Conservation (phyloP, 2,888 invertebrate genomes). For the Hipparchia semele region DNA sequence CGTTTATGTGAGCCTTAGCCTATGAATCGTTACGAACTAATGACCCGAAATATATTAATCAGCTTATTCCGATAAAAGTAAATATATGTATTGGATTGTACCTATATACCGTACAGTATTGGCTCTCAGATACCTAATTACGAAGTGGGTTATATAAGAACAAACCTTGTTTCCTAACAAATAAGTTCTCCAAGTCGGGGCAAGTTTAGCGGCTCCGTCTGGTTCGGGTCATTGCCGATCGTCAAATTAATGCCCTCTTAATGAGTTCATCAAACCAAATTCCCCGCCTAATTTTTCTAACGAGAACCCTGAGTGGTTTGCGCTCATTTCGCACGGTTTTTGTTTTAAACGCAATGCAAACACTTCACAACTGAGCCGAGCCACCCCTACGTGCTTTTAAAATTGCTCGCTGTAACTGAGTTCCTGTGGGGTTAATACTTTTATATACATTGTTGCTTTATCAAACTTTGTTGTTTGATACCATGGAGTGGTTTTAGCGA, state of each 20-base stretch:
- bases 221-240: slow-evolving; percentile 18
- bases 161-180: slow-evolving; percentile 7
- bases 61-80: too few species aligned
- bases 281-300: slow-evolving; percentile 31
- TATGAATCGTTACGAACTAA: too few species aligned
- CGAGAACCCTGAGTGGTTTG: slow-evolving; percentile 32
- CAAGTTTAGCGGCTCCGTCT: slow-evolving; percentile 17
- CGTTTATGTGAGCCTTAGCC: too few species aligned
- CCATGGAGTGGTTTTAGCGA: neutral
- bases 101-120: too few species aligned
- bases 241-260: slow-evolving; percentile 31
- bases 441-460: neutral
- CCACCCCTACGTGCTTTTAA: slow-evolving; percentile 35
- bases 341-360: slow-evolving; percentile 38
- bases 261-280: slow-evolving; percentile 29
- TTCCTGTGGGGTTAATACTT: slow-evolving; percentile 34
- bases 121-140: neutral
- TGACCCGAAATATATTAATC: too few species aligned
- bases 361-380: slow-evolving; percentile 35
- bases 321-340: slow-evolving; percentile 33
- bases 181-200: slow-evolving; percentile 7
- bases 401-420: slow-evolving; percentile 21
- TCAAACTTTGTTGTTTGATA: slow-evolving; percentile 4
- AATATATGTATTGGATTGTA: too few species aligned
- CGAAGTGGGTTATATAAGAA: neutral